Conservation (phyloP, 2,797 vertebrate genomes). For the Sebastes hopkinsi region DNA sequence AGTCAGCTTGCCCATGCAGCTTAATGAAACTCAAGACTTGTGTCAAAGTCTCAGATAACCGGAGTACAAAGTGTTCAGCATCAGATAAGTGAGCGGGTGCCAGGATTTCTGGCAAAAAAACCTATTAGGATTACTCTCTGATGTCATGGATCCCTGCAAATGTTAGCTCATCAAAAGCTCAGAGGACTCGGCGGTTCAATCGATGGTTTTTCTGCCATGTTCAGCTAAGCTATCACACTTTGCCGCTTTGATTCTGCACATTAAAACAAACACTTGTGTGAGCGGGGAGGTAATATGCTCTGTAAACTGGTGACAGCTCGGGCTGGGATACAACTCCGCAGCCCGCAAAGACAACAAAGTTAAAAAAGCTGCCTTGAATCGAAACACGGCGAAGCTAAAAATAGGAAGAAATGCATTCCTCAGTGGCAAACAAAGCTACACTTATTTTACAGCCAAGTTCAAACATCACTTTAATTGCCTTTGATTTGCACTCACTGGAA, state of each 20-base stretch:
- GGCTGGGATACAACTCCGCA: conserved; percentile 19
- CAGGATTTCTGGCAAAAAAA: conserved; percentile 54
- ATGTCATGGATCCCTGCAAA: conserved; percentile 72
- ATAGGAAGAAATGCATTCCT: conserved; percentile 45
- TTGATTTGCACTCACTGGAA: conserved; percentile 66
- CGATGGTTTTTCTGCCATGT: conserved; percentile 67
- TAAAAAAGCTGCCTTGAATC: conserved; percentile 18
- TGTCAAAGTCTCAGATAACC: conserved; percentile 73
- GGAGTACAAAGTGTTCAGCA: conserved; percentile 70
- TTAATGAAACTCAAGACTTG: conserved; percentile 70
- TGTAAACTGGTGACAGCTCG: conserved; percentile 47
- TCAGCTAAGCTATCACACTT: conserved; percentile 60
- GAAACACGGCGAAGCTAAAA: conserved; percentile 52
- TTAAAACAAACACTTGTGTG: conserved; percentile 61
- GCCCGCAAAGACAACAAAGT: conserved; percentile 31
- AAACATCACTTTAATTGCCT: conserved; percentile 65
- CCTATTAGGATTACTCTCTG: conserved; percentile 70
- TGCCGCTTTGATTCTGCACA: conserved; percentile 66
- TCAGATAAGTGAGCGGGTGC: conserved; percentile 68
- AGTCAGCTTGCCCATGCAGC: conserved; percentile 67
- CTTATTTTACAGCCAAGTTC: conserved; percentile 59
- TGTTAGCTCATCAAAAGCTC: conserved; percentile 72
- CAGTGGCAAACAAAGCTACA: conserved; percentile 28
- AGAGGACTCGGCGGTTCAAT: conserved; percentile 58
- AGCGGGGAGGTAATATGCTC: conserved; percentile 35